Conservation (phyloP, 2,888 invertebrate genomes). For the Drosophila birchii region DNA sequence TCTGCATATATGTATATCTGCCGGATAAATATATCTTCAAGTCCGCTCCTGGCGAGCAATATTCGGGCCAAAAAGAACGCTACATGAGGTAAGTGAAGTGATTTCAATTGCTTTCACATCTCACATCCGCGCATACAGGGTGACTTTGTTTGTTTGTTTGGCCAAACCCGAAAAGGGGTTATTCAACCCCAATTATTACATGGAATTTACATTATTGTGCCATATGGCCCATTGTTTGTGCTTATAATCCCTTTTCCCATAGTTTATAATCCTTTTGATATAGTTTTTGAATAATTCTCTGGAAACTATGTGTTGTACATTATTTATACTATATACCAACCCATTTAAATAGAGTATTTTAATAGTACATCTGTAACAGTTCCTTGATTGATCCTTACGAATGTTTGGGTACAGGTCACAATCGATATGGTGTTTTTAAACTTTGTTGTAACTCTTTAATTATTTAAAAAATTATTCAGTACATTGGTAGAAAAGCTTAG, state of each 20-base stretch:
- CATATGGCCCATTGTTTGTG: conserved; percentile 23
- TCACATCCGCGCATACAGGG: conserved; percentile 28
- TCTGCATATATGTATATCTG: conserved; percentile 16
- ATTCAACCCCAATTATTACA: conserved; percentile 27
- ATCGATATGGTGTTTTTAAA: not conserved
- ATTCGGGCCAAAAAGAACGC: conserved; percentile 30
- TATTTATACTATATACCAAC: not conserved
- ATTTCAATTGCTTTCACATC: conserved; percentile 31
- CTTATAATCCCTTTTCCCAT: not conserved
- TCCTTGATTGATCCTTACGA: not conserved
- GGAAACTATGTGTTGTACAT: not conserved
- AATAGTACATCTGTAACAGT: not conserved
- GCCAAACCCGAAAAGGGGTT: conserved; percentile 22
- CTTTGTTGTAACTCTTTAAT: not conserved
- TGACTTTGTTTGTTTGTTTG: conserved; percentile 19
- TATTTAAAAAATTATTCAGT: not conserved
- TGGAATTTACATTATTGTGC: conserved; percentile 6
- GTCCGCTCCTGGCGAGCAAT: conserved; percentile 48
- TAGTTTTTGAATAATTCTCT: not conserved
- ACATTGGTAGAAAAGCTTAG: not conserved
- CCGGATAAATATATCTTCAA: conserved; percentile 34
- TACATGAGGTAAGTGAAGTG: conserved; percentile 47
- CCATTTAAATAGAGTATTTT: too few relatives aligned
- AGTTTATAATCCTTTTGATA: conserved; percentile 19
- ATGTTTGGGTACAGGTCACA: too few relatives aligned